Base-by-base conservation (phyloP, 2,797 vertebrate genomes). In the Poeciliopsis paucimaculata region DNA sequence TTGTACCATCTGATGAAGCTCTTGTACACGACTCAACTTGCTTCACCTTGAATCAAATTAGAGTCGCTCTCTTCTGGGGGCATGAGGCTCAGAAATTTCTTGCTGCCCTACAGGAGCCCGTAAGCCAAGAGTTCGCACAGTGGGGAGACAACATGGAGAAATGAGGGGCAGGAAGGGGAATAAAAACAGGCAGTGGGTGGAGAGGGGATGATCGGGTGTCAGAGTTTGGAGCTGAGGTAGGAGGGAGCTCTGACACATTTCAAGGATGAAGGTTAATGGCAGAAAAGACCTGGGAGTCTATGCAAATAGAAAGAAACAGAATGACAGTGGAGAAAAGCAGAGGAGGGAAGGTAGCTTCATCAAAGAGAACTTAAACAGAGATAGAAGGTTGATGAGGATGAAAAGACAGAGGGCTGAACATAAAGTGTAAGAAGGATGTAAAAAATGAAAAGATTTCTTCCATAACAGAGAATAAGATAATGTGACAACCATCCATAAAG, bases 11-110 rank as follows among this genome's bases (percentile, higher is more conserved):
- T 82, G 83, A 88, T 82, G 82, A 89, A 88, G 78, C 78, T 80
- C 81, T 82, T 75, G 83, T 34, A 15, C 79, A 4, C 80, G 39
- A 46, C 85, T 82, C 87, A 89, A 88, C 88, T 89, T 9, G 82
- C 88, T 91, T 94, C 92, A 94, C 93, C 93, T 95, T 93, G 87
- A 93, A 89, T 89, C 87, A 93, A 92, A 93, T 92, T 89, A 91
- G 87, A 87, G 85, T 73, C 26, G 86, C 85, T 91, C 82, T 82
- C 88, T 79, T 85, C 80, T 46, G 75, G 6, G 66, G 88, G 85
- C 47, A 28, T 72, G 66, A 49, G 86, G 84, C 82, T 89, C 66
- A 23, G 83, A 76, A 87, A 91, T 90, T 88, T 81, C 79, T 76
- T 66, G 77, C 85, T 31, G 82, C 87, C 87, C 87, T 88, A 79